A percentile compares a stretch with the other conserved stretches of the same genome.
Conservation (phyloP, 2,888 invertebrate species). For the Perdita meconis region DNA sequence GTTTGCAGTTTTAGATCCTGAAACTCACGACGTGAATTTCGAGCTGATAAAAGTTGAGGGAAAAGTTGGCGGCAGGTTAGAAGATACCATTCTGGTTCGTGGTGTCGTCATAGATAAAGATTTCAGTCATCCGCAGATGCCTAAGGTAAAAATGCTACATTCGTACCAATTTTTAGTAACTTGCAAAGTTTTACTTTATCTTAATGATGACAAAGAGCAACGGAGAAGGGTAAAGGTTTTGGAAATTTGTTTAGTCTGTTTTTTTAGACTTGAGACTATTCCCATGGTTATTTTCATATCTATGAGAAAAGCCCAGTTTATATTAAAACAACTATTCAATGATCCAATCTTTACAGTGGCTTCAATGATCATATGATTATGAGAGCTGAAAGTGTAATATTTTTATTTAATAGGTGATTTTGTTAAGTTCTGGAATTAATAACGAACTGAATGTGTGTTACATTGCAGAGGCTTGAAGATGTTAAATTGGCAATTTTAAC, state of each 20-base stretch:
- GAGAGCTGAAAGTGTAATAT: constrained; percentile 54
- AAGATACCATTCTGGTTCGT: constrained; percentile 97
- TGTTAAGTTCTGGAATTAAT: background rate
- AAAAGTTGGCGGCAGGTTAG: constrained; percentile 98
- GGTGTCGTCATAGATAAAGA: constrained; percentile 99
- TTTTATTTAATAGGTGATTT: background rate
- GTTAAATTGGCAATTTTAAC: constrained; percentile 99
- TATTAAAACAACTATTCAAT: constrained; percentile 23
- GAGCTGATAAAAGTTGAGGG: constrained; percentile 99
- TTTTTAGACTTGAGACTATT: constrained; percentile 13
- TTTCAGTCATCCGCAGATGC: constrained; percentile 99
- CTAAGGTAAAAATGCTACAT: constrained; percentile 87
- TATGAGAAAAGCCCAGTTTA: constrained; percentile 8
- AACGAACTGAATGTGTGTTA: background rate
- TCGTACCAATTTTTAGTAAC: background rate
- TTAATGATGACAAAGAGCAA: constrained; percentile 49
- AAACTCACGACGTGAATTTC: constrained; percentile 98
- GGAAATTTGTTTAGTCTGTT: constrained; percentile 14
- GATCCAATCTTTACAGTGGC: constrained; percentile 41
- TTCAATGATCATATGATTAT: constrained; percentile 58
- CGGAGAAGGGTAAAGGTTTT: constrained; percentile 44
- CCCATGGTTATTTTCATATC: constrained; percentile 5
- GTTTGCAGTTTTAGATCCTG: constrained; percentile 97
- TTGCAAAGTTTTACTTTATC: background rate
- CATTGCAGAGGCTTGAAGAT: constrained; percentile 87